phyloP scores from a whole-genome alignment of 2,888 invertebrate genomes.

The Seira sanloemensis region DNA sequence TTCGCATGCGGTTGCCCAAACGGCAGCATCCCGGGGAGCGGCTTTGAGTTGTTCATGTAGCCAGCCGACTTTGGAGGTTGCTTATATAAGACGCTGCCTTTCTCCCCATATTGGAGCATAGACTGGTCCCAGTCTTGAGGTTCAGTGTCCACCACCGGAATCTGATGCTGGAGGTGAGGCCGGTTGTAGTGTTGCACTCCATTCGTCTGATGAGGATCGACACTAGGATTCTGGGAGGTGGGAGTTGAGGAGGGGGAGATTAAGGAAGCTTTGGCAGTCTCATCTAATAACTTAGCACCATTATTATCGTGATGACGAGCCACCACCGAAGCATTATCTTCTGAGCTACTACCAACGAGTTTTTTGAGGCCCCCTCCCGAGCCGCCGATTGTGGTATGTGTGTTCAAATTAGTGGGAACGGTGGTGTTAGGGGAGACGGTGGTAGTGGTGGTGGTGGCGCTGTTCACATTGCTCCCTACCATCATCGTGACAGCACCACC shows the following conservation, averaged over 20 bases:
- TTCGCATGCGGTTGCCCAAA: slow-evolving; percentile 10
- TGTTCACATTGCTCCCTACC: background rate
- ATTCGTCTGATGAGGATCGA: slow-evolving; percentile 23
- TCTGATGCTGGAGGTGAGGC: slow-evolving; percentile 55
- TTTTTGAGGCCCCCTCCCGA: slow-evolving; percentile 4
- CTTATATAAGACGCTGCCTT: slow-evolving; percentile 57
- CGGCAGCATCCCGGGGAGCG: background rate
- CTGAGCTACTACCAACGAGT: slow-evolving; percentile 21
- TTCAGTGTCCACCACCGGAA: slow-evolving; percentile 2
- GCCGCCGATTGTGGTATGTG: background rate
- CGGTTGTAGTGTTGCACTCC: slow-evolving; percentile 67
- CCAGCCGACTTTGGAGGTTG: background rate
- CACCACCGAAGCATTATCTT: slow-evolving; percentile 38
- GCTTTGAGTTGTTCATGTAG: background rate
- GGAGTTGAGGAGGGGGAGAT: slow-evolving; percentile 46
- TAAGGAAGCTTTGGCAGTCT: slow-evolving; percentile 32
- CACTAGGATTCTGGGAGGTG: slow-evolving; percentile 32
- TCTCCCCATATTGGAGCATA: slow-evolving; percentile 60
- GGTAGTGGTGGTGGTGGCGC: slow-evolving; percentile 25
- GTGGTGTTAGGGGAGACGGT: slow-evolving; percentile 56
- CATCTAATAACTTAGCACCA: slow-evolving; percentile 30
- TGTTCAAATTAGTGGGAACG: background rate
- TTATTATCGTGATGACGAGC: slow-evolving; percentile 19
- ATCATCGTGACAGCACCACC: slow-evolving; percentile 9
- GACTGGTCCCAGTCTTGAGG: slow-evolving; percentile 22